Conservation (phyloP, 23 tunicate genomes). For the Ciona savignyi region DNA sequence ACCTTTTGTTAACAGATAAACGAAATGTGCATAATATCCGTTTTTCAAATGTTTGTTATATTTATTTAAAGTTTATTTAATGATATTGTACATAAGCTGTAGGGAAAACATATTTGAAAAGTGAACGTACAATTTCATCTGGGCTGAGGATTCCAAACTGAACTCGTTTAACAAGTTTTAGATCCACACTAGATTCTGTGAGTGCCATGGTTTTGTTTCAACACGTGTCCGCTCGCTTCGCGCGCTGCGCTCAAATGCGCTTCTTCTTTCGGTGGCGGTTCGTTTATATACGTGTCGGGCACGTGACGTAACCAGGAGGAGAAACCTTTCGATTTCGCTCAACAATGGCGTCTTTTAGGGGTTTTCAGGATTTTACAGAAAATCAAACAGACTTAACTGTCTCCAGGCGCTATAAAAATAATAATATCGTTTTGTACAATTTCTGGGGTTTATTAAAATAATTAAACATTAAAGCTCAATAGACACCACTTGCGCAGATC, state of each 20-base stretch:
- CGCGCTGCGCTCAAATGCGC: background rate
- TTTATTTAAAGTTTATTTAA: too few species aligned
- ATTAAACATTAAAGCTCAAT: background rate
- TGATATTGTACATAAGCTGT: too few species aligned
- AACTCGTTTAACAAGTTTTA: conserved; percentile 79
- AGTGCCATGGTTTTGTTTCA: conserved; percentile 8
- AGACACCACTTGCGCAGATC: conserved; percentile 27
- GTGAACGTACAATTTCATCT: conserved; percentile 87
- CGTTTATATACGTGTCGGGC: background rate
- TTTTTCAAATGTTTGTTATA: too few species aligned
- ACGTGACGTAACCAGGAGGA: too few species aligned
- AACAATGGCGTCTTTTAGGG: background rate
- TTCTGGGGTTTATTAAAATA: background rate
- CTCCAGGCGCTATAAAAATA: background rate
- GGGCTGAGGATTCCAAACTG: conserved; percentile 99
- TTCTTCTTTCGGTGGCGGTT: background rate
- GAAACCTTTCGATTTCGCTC: background rate
- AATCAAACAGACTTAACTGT: background rate
- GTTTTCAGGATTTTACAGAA: background rate
- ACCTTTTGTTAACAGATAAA: too few species aligned
- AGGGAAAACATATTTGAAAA: too few species aligned
- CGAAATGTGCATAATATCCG: too few species aligned
- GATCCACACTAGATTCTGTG: conserved; percentile 75
- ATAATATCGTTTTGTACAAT: background rate
- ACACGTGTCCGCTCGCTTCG: background rate